Base-by-base conservation (phyloP, 2,888 invertebrate genomes). In the Lepidocyrtoides sp. region DNA sequence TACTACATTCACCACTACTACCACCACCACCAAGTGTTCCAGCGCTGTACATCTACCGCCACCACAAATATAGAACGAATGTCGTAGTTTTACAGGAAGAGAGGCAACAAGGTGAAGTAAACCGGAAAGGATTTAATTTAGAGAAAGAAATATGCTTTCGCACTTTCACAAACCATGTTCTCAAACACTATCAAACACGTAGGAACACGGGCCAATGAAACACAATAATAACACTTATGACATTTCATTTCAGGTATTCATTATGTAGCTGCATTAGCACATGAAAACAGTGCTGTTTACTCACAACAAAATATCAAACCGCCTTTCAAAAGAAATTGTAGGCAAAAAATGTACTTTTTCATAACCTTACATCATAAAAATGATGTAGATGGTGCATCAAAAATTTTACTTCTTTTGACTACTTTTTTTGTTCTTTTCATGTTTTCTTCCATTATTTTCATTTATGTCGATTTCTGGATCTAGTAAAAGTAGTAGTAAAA, bases 101-200 rank as follows among this genome's bases (percentile, higher is more conserved):
- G 26, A 57, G 87, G 79, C 83, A 92, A 92, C 92, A 92, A 92
- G 92, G 92, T 92, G 92, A 92, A 92, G 84, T 92, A 92, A 92
- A 88, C 90, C 92, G 88, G 92, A 92, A 90, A 90, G 87, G 90
- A 92, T 92, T 90, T 87, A 90, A 92, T 87, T 92, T 92, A 87
- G 91, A 86, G 83, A 91, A 84, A 91, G 83, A 88, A 88, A 91
- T 88, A 91, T 88, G 91, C 83, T 91, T n/a, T 88, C 91, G 91
- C 87, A 91, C 91, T 91, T 91, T 88, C 91, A 84, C 87, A 84
- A 81, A 54, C 77, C 91, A 77, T 83, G 69, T 83, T 91, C 66
- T 7, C 41, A 20, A 41, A 44, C 20, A 77, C 54, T 0, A 3
- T 14, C 8, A 44, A 17, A 44, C 66, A 48, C 77, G 60, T 17